Base-by-base conservation (phyloP, 2,113 vertebrate genomes). In the Podocnemis expansa region DNA sequence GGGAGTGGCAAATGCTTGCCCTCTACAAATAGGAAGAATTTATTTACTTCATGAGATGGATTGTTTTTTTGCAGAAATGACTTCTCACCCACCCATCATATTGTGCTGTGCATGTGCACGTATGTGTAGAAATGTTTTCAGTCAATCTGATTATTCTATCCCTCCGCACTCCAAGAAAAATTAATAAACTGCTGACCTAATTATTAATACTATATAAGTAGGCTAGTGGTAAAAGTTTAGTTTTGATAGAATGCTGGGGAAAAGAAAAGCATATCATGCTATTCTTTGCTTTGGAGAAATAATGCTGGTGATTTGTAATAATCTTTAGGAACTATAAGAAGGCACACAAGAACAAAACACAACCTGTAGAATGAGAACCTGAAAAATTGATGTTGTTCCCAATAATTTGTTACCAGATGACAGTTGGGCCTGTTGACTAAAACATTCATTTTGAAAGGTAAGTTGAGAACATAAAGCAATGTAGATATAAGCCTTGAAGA, bases 391-490 rank as follows among this genome's bases (percentile, higher is more conserved):
- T 41, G 73, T 51, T 88, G 79, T 78, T 38, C 94, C 54, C 78
- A 86, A 96, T 81, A 92, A 96, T 96, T 97, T 97, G 89, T 98
- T 85, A 96, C 92, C 78, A 94, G 85, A 91, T 97, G 95, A 87
- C 87, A 96, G 92, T 52, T 96, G 88, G 92, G 93, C 87, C 93
- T 97, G 54, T 89, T 97, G 86, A 95, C 89, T 95, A 97, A 96
- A 93, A 97, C 95, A 89, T 96, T 97, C 93, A 95, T 97, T 97
- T 91, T 95, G 85, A 97, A 92, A 96, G 83, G 91, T 96, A 97
- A 96, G 85, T 63, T 96, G 85, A 89, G 86, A 52, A 54, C 80
- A 94, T 80, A 86, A 95, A 94, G 52, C 24, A 94, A 91, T 83
- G 63, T 60, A 75, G 24, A 93, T 85, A 94, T 82, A 95, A 91